These are phyloP conservation scores for Eretmocerus hayati DNA, from an alignment of 2,888 invertebrate genomes.

Conservation along the genomic window DNA sequence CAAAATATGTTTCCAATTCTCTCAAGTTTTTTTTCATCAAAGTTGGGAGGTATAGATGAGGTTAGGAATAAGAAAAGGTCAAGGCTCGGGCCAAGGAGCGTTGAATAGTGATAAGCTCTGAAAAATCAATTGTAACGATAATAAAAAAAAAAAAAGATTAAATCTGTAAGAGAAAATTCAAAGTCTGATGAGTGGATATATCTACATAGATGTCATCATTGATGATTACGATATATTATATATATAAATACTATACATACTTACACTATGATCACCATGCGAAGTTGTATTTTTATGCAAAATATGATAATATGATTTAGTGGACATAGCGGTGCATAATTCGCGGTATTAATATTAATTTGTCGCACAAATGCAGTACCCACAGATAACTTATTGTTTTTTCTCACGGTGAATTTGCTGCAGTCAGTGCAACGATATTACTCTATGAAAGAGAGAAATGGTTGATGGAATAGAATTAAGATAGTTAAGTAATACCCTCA, in stretches of 20 bases:
- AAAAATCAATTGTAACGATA: constrained; percentile 5
- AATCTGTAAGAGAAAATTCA: background rate
- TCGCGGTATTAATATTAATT: constrained; percentile 6
- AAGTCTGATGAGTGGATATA: background rate
- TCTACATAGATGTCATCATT: constrained; percentile 8
- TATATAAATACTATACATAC: constrained; percentile 9
- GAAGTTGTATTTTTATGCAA: constrained; percentile 17
- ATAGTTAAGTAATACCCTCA: constrained; percentile 5
- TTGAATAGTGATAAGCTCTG: background rate
- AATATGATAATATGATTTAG: constrained; percentile 3
- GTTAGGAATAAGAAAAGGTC: too few species aligned
- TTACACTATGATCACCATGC: background rate
- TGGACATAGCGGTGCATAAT: constrained; percentile 9
- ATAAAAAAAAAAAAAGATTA: constrained; percentile 7
- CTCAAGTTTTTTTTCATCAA: too few species aligned
- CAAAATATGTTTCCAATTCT: too few species aligned
- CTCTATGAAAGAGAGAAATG: constrained; percentile 4
- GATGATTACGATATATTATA: constrained; percentile 3
- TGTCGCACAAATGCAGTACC: background rate
- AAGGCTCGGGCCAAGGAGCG: too few species aligned
- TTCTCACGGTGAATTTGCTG: constrained; percentile 9
- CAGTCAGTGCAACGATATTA: background rate
- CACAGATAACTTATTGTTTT: constrained; percentile 8
- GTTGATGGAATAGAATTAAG: constrained; percentile 10
- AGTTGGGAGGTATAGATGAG: too few species aligned